Evolutionary conservation across 2,888 invertebrate species (phyloP).

Genomic region (Acheta domesticus): DNA sequence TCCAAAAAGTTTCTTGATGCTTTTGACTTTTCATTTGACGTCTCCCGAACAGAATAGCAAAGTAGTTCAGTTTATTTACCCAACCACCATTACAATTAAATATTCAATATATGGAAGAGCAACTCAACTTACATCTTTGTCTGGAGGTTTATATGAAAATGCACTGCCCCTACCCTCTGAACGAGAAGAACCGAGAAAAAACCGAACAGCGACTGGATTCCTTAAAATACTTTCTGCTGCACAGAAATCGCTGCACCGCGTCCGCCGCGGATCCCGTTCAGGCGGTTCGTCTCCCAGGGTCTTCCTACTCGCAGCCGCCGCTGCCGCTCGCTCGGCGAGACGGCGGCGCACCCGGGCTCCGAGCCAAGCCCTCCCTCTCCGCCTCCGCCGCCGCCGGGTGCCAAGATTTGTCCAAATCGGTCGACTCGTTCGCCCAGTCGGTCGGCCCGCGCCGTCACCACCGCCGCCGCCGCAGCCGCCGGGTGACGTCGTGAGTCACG

Average conservation of each 20-base stretch:
- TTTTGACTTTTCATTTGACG: no score
- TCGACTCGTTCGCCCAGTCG: not conserved
- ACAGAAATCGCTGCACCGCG: not conserved
- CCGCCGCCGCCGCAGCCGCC: not conserved
- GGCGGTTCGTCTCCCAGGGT: not conserved
- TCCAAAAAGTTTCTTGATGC: no score
- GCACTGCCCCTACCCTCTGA: no score
- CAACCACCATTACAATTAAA: no score
- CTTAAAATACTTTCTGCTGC: no score
- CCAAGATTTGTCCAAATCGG: constrained; percentile 9
- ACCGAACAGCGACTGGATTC: no score
- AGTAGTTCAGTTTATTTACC: no score
- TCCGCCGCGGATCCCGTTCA: not conserved
- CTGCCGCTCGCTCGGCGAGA: not conserved
- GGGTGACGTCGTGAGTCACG: constrained; percentile 18
- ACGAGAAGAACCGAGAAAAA: no score
- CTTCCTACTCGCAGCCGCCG: not conserved
- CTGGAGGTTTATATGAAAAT: no score
- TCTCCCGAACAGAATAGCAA: no score
- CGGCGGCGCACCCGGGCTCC: not conserved
- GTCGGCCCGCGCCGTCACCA: not conserved
- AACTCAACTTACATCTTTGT: no score
- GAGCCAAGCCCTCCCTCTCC: not conserved
- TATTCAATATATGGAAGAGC: no score
- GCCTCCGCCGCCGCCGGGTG: not conserved